Base-by-base conservation (phyloP, 2,888 invertebrate species). In the Drosophila meridionalis region DNA sequence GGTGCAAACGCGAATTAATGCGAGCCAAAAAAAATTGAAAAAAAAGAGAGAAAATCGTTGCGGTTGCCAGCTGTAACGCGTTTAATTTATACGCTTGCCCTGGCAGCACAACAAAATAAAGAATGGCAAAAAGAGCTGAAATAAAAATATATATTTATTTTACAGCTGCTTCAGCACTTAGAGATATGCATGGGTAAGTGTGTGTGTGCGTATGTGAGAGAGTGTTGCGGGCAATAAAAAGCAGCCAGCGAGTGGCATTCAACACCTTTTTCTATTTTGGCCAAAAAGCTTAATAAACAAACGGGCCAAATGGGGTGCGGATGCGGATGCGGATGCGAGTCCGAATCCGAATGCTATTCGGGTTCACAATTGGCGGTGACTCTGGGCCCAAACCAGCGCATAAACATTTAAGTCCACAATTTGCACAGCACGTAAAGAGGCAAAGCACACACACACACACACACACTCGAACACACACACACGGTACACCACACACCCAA, bases 351-450 rank as follows among this genome's bases (percentile, higher is more conserved):
- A 56, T 56, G 56, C 56, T 42, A 7, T 4, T 56, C 38, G 57
- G 48, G 56, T 28, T 69, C 62, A 68, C 69, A 70, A 63, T 75
- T 76, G 65, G 55, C 61, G 60, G 64, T 71, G 77, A 76, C 77
- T 58, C 67, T 70, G 59, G 69, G 73, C 68, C 72, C 67, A 69
- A 73, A 75, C 72, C 84, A 80, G 75, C 75, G 85, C 79, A 90
- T 89, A 88, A 89, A 90, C 90, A 89, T 89, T 90, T 89, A 90
- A 90, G 90, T 89, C 80, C 89, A 89, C 90, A 89, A 89, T 90
- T 89, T 89, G 89, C 85, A 83, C 90, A 84, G 79, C 83, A 76
- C 85, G 76, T 80, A 67, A 67, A 67, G 70, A 70, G 74, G 69
- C 68, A 62, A 11, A 60, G 40, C 56, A 32, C 63, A 60, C 59